Conservation (phyloP, 2,888 invertebrate species). For the Melipona bicolor region DNA sequence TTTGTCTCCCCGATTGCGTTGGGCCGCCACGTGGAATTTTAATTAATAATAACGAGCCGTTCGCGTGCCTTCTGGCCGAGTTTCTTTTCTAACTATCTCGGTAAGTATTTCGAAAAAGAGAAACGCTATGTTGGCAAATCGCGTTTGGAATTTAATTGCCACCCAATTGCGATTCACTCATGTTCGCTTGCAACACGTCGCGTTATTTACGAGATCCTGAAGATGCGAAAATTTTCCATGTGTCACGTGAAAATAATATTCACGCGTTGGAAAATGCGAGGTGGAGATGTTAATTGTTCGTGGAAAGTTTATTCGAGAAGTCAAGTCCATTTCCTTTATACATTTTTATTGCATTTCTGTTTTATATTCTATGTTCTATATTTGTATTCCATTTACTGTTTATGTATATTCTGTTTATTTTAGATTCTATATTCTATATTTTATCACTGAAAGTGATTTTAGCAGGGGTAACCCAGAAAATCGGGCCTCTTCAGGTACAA, state of each 20-base stretch:
- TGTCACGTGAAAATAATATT: background rate
- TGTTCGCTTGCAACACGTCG: background rate
- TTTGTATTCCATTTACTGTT: too few relatives aligned
- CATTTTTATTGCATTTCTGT: too few relatives aligned
- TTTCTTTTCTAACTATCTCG: slow-evolving; percentile 16
- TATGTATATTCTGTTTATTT: too few relatives aligned
- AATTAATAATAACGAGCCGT: slow-evolving; percentile 32
- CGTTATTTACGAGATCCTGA: slow-evolving; percentile 3
- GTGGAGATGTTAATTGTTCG: background rate
- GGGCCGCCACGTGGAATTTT: slow-evolving; percentile 26
- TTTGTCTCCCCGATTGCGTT: slow-evolving; percentile 3
- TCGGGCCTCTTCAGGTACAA: too few relatives aligned
- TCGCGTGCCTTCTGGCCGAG: slow-evolving; percentile 8
- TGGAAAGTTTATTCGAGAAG: background rate
- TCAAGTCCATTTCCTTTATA: background rate
- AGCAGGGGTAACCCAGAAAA: too few relatives aligned
- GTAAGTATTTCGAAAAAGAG: slow-evolving; percentile 1
- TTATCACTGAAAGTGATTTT: too few relatives aligned
- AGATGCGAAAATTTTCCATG: background rate
- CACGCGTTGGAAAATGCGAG: background rate
- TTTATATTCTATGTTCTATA: too few relatives aligned
- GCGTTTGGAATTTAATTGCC: slow-evolving; percentile 10
- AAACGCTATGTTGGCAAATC: slow-evolving; percentile 8
- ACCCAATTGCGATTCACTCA: background rate
- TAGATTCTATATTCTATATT: too few relatives aligned